These are phyloP conservation scores for Drosophila lini DNA, from an alignment of 1,140 invertebrate genomes.

Conservation along the genomic window DNA sequence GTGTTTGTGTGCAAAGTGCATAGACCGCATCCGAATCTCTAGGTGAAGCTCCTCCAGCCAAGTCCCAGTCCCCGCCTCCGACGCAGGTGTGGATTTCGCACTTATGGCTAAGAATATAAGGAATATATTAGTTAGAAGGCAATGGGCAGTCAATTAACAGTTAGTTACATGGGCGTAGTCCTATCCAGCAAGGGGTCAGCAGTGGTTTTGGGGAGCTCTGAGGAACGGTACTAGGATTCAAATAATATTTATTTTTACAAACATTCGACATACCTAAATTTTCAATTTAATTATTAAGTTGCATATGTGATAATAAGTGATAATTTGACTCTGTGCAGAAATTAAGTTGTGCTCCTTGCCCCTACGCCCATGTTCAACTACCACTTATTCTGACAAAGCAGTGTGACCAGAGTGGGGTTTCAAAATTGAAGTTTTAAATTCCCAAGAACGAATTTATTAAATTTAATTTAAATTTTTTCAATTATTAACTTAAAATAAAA, in stretches of 20 bases:
- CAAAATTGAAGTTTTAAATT: not conserved
- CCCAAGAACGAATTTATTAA: not conserved
- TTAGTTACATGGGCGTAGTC: slow-evolving; percentile 6
- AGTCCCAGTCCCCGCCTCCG: slow-evolving; percentile 2
- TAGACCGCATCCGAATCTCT: slow-evolving; percentile 44
- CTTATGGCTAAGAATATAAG: slow-evolving; percentile 16
- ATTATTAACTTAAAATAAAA: not conserved
- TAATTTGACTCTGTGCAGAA: not conserved
- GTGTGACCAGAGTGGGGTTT: slow-evolving; percentile 18
- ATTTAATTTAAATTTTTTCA: not conserved
- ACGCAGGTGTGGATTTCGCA: slow-evolving; percentile 40
- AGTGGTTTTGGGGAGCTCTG: not conserved
- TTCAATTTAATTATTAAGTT: no score
- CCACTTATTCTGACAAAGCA: not conserved
- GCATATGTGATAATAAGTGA: not conserved
- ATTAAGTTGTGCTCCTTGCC: not conserved
- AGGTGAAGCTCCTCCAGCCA: slow-evolving; percentile 6
- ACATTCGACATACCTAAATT: no score
- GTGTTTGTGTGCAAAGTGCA: slow-evolving; percentile 58
- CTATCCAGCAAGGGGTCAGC: not conserved
- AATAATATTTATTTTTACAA: not conserved
- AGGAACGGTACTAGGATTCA: not conserved
- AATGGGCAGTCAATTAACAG: slow-evolving; percentile 31
- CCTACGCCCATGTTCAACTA: not conserved
- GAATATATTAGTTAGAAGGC: slow-evolving; percentile 4